phyloP scores from a whole-genome alignment of 1,140 invertebrate species.

The Leguminivora glycinivorella region DNA sequence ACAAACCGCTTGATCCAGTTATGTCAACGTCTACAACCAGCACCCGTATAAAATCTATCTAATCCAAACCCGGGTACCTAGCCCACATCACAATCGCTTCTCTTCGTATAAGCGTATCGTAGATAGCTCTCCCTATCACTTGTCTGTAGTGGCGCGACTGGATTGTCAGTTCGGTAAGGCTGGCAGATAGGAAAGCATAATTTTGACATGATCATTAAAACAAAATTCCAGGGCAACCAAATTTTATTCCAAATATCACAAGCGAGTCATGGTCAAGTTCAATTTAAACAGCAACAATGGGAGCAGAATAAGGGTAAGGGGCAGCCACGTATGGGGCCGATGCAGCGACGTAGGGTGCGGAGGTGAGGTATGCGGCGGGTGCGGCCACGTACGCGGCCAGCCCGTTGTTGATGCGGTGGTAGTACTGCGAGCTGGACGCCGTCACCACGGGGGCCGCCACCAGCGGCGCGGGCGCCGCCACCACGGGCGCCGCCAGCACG shows the following conservation, averaged over 20 bases:
- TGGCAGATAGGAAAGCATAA: too few species aligned
- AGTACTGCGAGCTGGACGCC: constrained; percentile 78
- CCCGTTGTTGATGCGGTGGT: constrained; percentile 73
- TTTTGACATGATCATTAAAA: background rate
- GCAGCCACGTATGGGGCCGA: constrained; percentile 36
- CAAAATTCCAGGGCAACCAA: constrained; percentile 19
- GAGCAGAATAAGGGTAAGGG: constrained; percentile 52
- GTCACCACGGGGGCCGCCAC: constrained; percentile 64
- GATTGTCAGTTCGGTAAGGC: too few species aligned
- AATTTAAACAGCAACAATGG: constrained; percentile 47
- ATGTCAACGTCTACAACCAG: too few species aligned
- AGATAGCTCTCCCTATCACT: too few species aligned
- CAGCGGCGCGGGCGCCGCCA: constrained; percentile 48
- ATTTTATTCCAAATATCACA: constrained; percentile 52
- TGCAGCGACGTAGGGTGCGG: constrained; percentile 51
- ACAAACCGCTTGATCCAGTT: too few species aligned
- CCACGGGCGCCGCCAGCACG: constrained; percentile 58
- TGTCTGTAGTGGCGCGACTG: too few species aligned
- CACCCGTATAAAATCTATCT: too few species aligned
- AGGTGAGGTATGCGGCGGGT: constrained; percentile 62
- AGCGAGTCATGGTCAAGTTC: constrained; percentile 1
- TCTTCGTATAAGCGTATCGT: too few species aligned
- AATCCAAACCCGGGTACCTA: too few species aligned
- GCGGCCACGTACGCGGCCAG: constrained; percentile 75
- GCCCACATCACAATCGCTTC: too few species aligned